Conservation (phyloP, 1,140 invertebrate species). For the Danaus plexippus region DNA sequence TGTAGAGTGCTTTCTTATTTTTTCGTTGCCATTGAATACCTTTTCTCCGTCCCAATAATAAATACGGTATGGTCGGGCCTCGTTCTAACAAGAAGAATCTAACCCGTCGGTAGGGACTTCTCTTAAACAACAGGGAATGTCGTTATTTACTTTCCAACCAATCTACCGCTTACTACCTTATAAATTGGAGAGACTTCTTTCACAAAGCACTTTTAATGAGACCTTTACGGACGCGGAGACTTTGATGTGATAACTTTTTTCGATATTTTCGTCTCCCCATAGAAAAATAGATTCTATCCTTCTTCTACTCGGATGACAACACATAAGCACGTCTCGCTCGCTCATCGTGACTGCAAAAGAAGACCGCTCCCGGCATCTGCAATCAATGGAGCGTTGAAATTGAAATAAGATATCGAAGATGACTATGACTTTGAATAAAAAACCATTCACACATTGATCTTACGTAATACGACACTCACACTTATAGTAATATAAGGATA, state of each 20-base stretch:
- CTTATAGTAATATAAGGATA: not conserved
- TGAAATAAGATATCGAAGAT: constrained; percentile 62
- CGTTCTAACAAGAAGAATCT: constrained; percentile 22
- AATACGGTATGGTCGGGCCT: constrained; percentile 15
- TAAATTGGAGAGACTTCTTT: constrained; percentile 63
- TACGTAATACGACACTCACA: not conserved
- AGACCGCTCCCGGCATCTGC: constrained; percentile 51
- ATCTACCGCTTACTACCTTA: constrained; percentile 55
- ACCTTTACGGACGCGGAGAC: constrained; percentile 53
- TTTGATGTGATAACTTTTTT: constrained; percentile 68
- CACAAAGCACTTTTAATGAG: constrained; percentile 68
- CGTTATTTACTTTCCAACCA: constrained; percentile 58
- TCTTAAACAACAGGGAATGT: constrained; percentile 50
- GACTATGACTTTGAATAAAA: constrained; percentile 49
- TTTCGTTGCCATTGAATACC: constrained; percentile 12
- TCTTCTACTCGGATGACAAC: constrained; percentile 19
- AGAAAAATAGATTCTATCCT: constrained; percentile 44
- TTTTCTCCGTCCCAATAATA: constrained; percentile 17
- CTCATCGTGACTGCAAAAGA: constrained; percentile 44
- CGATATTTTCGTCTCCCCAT: constrained; percentile 58
- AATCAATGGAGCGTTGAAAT: constrained; percentile 68
- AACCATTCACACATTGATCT: constrained; percentile 30
- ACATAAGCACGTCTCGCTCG: constrained; percentile 30
- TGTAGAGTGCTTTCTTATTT: constrained; percentile 5
- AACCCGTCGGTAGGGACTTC: constrained; percentile 20